These are phyloP conservation scores for Pollenia labialis DNA, from an alignment of 2,888 invertebrate species.

Conservation along the genomic window DNA sequence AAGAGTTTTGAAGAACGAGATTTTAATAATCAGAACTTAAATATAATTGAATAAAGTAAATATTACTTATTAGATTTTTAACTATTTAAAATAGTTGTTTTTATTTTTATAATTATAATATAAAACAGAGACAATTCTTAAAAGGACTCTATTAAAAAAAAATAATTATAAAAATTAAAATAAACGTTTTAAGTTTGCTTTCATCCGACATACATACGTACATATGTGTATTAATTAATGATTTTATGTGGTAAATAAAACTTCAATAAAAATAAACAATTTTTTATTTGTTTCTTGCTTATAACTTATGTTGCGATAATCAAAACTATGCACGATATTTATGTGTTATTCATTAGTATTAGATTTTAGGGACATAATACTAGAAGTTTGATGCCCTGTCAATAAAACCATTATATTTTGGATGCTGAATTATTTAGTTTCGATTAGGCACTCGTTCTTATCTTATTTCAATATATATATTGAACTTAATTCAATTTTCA, in stretches of 20 bases:
- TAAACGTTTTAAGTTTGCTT: conserved; percentile 16
- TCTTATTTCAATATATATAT: conserved; percentile 46
- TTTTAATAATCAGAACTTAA: background rate
- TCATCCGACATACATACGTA: conserved; percentile 3
- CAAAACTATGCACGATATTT: conserved; percentile 4
- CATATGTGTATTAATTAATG: conserved; percentile 7
- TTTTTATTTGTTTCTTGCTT: conserved; percentile 24
- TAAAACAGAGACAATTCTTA: conserved; percentile 70
- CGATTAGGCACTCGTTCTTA: conserved; percentile 32
- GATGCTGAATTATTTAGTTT: conserved; percentile 6
- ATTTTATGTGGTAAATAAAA: conserved; percentile 32
- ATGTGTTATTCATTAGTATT: background rate
- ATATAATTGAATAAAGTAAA: background rate
- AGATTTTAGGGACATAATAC: background rate
- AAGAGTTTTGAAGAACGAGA: background rate
- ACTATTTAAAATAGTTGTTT: conserved; percentile 78
- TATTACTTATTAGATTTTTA: conserved; percentile 43
- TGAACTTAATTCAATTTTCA: conserved; percentile 69
- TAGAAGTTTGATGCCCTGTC: background rate
- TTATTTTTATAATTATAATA: conserved; percentile 73
- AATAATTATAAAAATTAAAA: conserved; percentile 25
- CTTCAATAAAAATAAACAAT: conserved; percentile 37
- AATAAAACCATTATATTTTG: background rate
- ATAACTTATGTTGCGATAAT: conserved; percentile 24
- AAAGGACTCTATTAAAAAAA: conserved; percentile 17